These are phyloP conservation scores for Malaclemys terrapin DNA, from an alignment of 2,113 vertebrate genomes.

Conservation along the genomic window DNA sequence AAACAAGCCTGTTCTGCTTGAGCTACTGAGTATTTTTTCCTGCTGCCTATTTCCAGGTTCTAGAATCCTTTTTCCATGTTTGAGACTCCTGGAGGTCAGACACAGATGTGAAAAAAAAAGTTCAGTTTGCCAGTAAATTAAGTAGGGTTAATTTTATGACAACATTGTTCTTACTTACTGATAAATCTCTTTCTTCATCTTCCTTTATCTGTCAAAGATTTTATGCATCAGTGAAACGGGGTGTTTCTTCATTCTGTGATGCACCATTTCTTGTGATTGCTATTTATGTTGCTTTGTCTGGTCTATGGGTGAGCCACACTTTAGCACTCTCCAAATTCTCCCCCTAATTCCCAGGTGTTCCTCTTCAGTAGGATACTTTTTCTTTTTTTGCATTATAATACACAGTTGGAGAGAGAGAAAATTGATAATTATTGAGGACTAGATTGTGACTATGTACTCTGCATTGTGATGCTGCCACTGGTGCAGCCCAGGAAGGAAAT, in stretches of 20 bases:
- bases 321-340: neutral
- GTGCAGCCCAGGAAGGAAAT: neutral
- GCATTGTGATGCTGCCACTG: neutral
- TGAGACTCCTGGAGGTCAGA: conserved; percentile 43
- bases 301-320: neutral
- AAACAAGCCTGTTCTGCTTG: conserved; percentile 22
- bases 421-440: neutral
- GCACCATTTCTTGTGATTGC: neutral
- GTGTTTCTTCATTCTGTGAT: neutral
- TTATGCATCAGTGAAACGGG: neutral
- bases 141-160: conserved; percentile 47
- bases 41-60: neutral
- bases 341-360: neutral
- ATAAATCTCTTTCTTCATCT: neutral
- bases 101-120: neutral
- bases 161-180: neutral
- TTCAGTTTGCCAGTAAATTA: conserved; percentile 42
- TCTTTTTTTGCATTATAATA: neutral
- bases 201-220: neutral
- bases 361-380: neutral
- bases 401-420: neutral
- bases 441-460: neutral
- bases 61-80: neutral
- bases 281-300: neutral
- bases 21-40: neutral